Percentiles rank a stretch among this genome's conserved stretches.
These are phyloP conservation scores for Caenorhabditis auriculariae DNA, from an alignment of 2,888 invertebrate genomes.

Conservation along the genomic window DNA sequence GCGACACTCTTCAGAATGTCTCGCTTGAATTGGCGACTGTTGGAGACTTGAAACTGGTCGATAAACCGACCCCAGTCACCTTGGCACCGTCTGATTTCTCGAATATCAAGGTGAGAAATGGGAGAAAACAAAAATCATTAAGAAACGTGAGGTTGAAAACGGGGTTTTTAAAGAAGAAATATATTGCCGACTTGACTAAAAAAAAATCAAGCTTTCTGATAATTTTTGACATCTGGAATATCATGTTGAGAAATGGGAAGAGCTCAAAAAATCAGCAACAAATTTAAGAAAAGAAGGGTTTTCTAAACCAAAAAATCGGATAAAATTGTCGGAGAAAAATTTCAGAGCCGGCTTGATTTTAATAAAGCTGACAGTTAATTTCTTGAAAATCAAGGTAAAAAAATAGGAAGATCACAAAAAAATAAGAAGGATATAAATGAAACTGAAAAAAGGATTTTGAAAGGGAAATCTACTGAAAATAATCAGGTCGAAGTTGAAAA, in stretches of 20 bases:
- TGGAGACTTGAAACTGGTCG: constrained; percentile 87
- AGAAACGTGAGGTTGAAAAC: background rate
- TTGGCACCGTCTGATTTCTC: constrained; percentile 95
- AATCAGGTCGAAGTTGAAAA: background rate
- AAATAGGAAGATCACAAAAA: too few species aligned
- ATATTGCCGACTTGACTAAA: background rate
- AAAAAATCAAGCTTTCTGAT: constrained; percentile 66
- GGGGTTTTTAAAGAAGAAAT: background rate
- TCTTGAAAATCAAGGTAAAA: constrained; percentile 89
- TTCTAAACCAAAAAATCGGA: too few species aligned
- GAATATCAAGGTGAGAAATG: constrained; percentile 83
- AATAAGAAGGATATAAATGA: background rate
- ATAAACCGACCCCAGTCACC: constrained; percentile 92
- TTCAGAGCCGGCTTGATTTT: too few species aligned
- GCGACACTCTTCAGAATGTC: constrained; percentile 95
- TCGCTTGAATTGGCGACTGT: constrained; percentile 95
- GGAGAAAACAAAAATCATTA: too few species aligned
- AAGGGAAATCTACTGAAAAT: background rate
- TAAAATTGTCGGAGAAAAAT: too few species aligned
- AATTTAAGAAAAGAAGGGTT: too few species aligned
- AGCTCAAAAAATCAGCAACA: too few species aligned
- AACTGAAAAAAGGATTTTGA: background rate
- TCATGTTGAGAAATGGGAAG: background rate
- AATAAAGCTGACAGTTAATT: too few species aligned
- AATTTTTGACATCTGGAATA: constrained; percentile 74